These are phyloP conservation scores for Trididemnum miniatum DNA, from an alignment of 23 tunicate species.

Conservation along the genomic window DNA sequence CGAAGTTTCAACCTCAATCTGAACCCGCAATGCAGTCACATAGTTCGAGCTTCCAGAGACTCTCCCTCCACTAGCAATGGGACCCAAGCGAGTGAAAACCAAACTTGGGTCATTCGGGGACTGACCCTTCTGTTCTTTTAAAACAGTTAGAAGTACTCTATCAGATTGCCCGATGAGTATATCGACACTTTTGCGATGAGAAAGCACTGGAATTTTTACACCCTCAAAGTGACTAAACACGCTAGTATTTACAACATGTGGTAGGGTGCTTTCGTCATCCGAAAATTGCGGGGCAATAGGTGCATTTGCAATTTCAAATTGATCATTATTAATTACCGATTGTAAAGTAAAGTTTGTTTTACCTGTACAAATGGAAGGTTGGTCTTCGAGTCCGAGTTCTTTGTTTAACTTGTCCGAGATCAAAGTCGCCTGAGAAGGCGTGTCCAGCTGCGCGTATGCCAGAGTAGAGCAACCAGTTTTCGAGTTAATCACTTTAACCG, in stretches of 20 bases:
- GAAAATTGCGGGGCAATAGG: neutral
- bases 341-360: neutral
- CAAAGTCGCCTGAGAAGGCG: neutral
- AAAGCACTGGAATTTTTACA: neutral
- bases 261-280: neutral
- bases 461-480: neutral
- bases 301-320: neutral
- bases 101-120: neutral
- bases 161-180: neutral
- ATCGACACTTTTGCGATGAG: neutral
- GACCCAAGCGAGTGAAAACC: neutral
- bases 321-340: neutral
- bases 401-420: neutral
- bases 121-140: neutral
- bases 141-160: neutral
- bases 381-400: neutral
- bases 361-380: neutral
- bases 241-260: neutral
- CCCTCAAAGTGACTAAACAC: conserved; percentile 6
- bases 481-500: neutral
- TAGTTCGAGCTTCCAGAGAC: neutral
- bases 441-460: neutral
- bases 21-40: neutral
- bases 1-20: too few species aligned
- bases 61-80: neutral